These are phyloP conservation scores for Tragulus kanchil DNA, from an alignment of 2,113 vertebrate genomes.

Conservation along the genomic window DNA sequence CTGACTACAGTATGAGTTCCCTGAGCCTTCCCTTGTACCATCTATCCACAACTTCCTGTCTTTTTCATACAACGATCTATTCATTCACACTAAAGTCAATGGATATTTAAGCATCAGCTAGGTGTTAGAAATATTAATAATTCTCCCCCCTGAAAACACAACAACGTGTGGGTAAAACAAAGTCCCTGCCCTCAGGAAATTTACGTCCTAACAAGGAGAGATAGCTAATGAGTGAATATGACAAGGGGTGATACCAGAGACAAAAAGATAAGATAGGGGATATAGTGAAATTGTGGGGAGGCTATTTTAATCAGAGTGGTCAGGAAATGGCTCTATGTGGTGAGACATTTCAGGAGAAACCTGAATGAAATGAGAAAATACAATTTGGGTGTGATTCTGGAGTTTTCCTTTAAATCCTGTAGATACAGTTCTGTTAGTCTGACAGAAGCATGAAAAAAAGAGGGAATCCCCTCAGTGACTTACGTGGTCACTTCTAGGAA, in stretches of 20 bases:
- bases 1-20: not conserved
- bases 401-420: not conserved
- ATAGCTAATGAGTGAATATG: not conserved
- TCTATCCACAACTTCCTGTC: not conserved
- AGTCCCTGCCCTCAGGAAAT: not conserved
- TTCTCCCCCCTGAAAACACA: not conserved
- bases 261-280: not conserved
- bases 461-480: not conserved
- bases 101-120: not conserved
- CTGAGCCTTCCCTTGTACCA: not conserved
- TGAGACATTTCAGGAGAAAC: conserved; percentile 11
- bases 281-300: not conserved
- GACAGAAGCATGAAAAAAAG: not conserved
- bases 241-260: not conserved
- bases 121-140: not conserved
- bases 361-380: not conserved
- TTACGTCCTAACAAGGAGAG: not conserved
- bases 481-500: not conserved
- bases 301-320: not conserved
- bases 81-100: not conserved
- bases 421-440: not conserved
- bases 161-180: not conserved
- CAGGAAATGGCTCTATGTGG: not conserved
- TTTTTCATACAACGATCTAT: not conserved
- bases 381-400: not conserved